Evolutionary conservation across 2,888 invertebrate species (phyloP), one percentile per base, ranked within the genome.

Genomic region (Lumbricus terrestris): DNA sequence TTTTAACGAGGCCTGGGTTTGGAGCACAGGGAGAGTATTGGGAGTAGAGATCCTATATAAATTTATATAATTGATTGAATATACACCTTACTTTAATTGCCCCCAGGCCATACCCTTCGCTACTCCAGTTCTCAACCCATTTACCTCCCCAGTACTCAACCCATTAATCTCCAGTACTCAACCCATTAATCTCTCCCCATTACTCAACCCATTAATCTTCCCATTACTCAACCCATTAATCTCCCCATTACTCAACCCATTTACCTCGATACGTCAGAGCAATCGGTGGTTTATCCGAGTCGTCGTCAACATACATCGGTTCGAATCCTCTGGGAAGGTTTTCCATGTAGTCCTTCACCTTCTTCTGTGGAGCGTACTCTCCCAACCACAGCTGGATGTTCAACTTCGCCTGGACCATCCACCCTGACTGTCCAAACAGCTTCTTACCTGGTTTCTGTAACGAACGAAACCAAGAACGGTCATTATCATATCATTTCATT

Each of bases 401-500:
- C 69, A 93, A 85, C 91, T 93, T 93, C n/a, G 92, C 93, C 88
- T 93, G 92, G n/a, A 92, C 91, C n/a, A 88, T 91, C 92, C 92
- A 92, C 20, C 92, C 92, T 0, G 89, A 82, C n/a, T 89, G 82
- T 18, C 92, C 92, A n/a, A 37, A 38, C 15, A 90, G 88, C 33
- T 92, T 92, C 91, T 92, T 93, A 23, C 92, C 92, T 13, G 92
- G 92, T 91, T 91, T 91, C 93, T 93, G 88, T 35, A 29, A 37
- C 33, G 23, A 11, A 42, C 4, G 4, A 29, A 83, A 83, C 69
- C n/a, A 89, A 47, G 47, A 47, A 88, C 34, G 40, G 5, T 34
- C 0, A 5, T 5, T 0, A 13, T 33, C n/a, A n/a, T n/a, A n/a
- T n/a, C n/a, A n/a, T n/a, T n/a, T n/a, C n/a, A n/a, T 88, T 88